phyloP scores from a whole-genome alignment of 92 coral and sea anemone genomes.

The Zoanthus gigantus region DNA sequence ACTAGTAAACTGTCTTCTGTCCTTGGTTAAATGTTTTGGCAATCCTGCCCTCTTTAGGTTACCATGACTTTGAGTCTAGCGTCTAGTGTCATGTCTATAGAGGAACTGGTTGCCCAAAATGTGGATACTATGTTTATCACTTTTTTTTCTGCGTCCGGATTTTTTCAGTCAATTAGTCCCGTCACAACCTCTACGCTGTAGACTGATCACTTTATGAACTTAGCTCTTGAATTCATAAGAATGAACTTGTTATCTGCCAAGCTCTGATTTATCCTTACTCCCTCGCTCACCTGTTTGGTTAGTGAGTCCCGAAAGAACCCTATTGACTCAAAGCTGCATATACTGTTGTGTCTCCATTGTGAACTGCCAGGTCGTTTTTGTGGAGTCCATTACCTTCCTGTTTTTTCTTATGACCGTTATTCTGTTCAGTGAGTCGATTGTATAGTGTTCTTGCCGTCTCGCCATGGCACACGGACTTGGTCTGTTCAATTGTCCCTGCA shows the following conservation, averaged over 20 bases:
- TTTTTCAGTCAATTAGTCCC: background rate
- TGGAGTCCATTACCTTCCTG: conserved; percentile 7
- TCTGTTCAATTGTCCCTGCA: background rate
- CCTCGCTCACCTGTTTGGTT: background rate
- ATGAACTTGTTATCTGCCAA: background rate
- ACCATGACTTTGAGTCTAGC: background rate
- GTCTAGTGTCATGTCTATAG: background rate
- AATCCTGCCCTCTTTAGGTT: background rate
- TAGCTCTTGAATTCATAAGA: background rate
- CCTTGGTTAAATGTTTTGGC: background rate
- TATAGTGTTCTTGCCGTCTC: background rate
- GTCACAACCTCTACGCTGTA: background rate
- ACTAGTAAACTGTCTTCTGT: background rate
- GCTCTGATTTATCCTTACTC: background rate
- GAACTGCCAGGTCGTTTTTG: background rate
- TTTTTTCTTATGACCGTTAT: background rate
- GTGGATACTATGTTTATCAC: background rate
- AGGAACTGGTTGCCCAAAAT: background rate
- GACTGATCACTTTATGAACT: background rate
- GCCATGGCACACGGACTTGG: background rate
- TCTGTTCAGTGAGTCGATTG: too few species aligned
- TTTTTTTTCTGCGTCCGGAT: background rate
- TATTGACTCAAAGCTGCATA: background rate
- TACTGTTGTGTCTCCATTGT: background rate
- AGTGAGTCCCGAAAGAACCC: background rate